Evolutionary conservation across 2,888 invertebrate genomes (phyloP), one percentile per base, ranked within the genome.

Genomic region (Syrphus vitripennis): DNA sequence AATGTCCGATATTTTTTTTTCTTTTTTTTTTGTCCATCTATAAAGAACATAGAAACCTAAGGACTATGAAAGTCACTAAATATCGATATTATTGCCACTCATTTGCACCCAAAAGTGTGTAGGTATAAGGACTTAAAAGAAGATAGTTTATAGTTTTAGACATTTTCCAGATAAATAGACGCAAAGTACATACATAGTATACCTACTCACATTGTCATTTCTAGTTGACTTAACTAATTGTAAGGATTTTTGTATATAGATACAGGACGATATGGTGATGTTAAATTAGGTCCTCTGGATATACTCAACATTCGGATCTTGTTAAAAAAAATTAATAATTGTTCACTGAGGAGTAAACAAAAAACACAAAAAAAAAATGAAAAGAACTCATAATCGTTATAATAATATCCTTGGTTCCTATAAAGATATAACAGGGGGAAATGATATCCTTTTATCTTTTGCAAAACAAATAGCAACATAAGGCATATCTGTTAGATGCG

Each of bases 371-470:
- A 86, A 72, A 72, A 81, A 67, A 77, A 81, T 76, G 72, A 82
- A 86, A 78, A 55, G 42, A 61, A 24, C 77, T 81, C 81, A 81
- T 86, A 81, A 82, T 86, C 77, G 69, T 86, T 77, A 77, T 69
- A 81, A 72, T 72, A 84, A 86, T 86, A 50, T 67, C 50, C 50
- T 72, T 50, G 24, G 40, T 71, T 40, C 19, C 19, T 45, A 31
- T 31, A 72, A 67, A 48, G 61, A 82, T 69, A 82, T 65, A 59
- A 19, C 12, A 16, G 59, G 50, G 50, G n/a, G 16, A 55, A n/a
- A 70, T 9, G 6, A 70, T 40, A 61, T 74, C 63, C 74, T 82
- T 80, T 76, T 42, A 75, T 76, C 77, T 74, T 63, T 42, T 57
- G 40, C 26, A 55, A 74, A 74, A 53, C 24, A 45, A 74, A 31